Base-by-base conservation (phyloP, 2,797 vertebrate genomes). In the Clarias pachynema region DNA sequence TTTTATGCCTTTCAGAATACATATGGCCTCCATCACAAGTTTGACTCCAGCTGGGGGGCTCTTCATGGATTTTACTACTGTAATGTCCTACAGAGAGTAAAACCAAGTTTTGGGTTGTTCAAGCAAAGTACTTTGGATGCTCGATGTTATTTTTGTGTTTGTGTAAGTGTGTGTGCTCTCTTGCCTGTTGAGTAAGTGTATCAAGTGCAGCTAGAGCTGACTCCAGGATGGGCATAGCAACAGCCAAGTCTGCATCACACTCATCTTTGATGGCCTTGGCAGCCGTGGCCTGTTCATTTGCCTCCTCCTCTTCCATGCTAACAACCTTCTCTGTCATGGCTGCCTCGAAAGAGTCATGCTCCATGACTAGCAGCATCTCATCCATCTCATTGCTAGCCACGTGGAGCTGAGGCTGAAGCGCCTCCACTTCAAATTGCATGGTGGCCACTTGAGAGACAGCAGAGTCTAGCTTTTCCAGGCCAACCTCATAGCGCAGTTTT, bases 181-280 rank as follows among this genome's bases (percentile, higher is more conserved):
- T 60, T 78, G 56, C 74, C 74, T 59, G 65, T 81, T 16, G 10
- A 34, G 72, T 98, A 6, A 98, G 96, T 1, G 96, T 98, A 73
- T 98, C 92, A 6, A 99, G 90, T 0, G 97, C 96, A 8, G 95
- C 34, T 69, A 98, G 89, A 0, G 97, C 97, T 0, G 96, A 95
- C 90, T 97, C 95, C 66, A 98, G 86, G 83, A 96, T 94, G 0
- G 97, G 97, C 91, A 97, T 86, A 24, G 97, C 97, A 86, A 90
- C 94, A 0, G 96, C 97, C 88, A 99, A 91, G 86, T 98, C 97
- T 0, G 96, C 95, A 0, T 99, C 96, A 6, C 97, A 99, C 88
- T 99, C 97, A 59, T 98, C 97, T 89, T 98, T 98, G 90, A 98
- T 98, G 81, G 96, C 96, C 91, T 97, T 97, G 83, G 97, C 95